A percentile compares a stretch with the other conserved stretches of the same genome.
Evolutionary conservation across 2,113 vertebrate genomes (phyloP).

Genomic region (Pluvialis apricaria): DNA sequence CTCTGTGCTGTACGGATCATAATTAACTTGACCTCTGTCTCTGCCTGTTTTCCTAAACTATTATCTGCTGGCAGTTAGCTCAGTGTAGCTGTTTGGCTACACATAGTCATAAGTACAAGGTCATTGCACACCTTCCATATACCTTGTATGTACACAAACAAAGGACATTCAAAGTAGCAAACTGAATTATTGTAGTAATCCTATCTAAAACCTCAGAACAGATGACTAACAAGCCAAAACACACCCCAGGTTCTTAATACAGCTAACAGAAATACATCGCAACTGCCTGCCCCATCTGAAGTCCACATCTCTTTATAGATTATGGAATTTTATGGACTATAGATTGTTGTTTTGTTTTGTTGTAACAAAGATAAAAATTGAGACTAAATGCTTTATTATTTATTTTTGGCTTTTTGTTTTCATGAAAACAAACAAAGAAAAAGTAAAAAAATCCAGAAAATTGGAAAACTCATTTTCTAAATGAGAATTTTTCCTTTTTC

Average conservation of each 20-base stretch:
- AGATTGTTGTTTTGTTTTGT: neutral
- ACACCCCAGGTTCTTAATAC: neutral
- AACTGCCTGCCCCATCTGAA: neutral
- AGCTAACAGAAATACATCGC: neutral
- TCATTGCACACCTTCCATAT: neutral
- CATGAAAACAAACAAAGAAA: neutral
- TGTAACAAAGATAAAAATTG: neutral
- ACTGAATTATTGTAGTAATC: neutral
- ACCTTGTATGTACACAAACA: neutral
- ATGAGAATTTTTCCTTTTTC: neutral
- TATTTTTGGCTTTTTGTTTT: neutral
- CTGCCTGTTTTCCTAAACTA: neutral
- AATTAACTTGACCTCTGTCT: neutral
- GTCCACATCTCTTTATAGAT: neutral
- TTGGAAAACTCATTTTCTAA: neutral
- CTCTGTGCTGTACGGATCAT: neutral
- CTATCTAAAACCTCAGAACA: neutral
- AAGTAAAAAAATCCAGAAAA: neutral
- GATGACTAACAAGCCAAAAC: neutral
- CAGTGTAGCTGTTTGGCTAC: neutral
- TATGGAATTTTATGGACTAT: neutral
- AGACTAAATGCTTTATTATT: neutral
- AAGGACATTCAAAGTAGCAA: neutral
- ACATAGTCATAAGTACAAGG: neutral
- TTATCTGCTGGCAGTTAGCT: neutral